These are phyloP conservation scores for Lasioglossum zephyrum DNA, from an alignment of 2,888 invertebrate genomes.

Conservation along the genomic window DNA sequence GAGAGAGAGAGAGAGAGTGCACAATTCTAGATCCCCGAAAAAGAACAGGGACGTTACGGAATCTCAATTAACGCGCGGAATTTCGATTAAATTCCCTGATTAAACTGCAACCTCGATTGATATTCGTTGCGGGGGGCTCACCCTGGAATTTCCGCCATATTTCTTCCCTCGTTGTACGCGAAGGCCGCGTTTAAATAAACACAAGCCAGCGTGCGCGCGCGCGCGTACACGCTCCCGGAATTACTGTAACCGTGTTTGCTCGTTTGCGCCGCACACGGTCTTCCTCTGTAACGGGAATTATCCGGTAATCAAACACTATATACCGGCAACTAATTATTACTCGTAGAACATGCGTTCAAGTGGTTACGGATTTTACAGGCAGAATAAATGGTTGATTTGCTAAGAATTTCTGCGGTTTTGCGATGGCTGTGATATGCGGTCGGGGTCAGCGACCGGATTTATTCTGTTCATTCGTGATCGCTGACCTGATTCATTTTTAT, in stretches of 20 bases:
- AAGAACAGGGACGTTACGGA: slow-evolving; percentile 3
- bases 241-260: slow-evolving; percentile 3
- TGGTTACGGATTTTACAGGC: background rate
- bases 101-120: slow-evolving; percentile 15
- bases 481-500: background rate
- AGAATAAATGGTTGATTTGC: background rate
- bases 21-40: background rate
- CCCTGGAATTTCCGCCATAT: slow-evolving; percentile 1
- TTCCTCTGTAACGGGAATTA: background rate
- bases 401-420: background rate
- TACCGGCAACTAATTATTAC: background rate
- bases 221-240: background rate
- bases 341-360: background rate
- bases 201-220: background rate
- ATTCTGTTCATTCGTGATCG: background rate
- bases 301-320: background rate
- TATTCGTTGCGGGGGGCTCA: background rate
- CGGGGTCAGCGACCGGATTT: background rate
- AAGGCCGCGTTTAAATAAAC: slow-evolving; percentile 8
- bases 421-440: background rate
- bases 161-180: background rate
- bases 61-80: slow-evolving; percentile 10
- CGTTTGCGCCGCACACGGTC: background rate
- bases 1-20: background rate
- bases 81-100: slow-evolving; percentile 14